Percentiles rank a stretch among this genome's conserved stretches.
Evolutionary conservation across 1,140 invertebrate species (phyloP).

Genomic region (Nylanderia fulva): DNA sequence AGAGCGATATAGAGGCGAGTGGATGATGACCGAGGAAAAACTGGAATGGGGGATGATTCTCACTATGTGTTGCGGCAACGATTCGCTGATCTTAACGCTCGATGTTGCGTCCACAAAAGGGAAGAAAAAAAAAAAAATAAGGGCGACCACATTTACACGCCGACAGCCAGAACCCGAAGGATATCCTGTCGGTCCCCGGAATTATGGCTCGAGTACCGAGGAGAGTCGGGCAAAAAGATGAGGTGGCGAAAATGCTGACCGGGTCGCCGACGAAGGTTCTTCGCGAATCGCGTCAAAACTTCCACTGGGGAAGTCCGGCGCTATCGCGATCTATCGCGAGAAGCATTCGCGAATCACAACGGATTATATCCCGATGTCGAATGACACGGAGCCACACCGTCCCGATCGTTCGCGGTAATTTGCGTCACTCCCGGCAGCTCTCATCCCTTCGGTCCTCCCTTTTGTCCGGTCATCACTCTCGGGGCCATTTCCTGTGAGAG

Average conservation of each 20-base stretch:
- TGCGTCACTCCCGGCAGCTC: neutral
- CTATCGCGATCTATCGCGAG: constrained; percentile 60
- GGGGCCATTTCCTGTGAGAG: constrained; percentile 18
- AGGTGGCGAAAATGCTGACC: constrained; percentile 58
- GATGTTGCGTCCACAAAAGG: neutral
- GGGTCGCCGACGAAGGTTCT: neutral
- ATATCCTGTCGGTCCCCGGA: constrained; percentile 23
- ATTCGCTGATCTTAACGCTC: constrained; percentile 1
- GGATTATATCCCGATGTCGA: constrained; percentile 62
- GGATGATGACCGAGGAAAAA: neutral
- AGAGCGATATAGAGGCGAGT: neutral
- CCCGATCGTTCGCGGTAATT: constrained; percentile 61
- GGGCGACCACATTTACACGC: neutral
- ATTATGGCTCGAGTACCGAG: constrained; percentile 47
- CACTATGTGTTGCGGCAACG: neutral
- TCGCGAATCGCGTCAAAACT: constrained; percentile 46
- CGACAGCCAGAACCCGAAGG: constrained; percentile 38
- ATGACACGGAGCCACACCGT: neutral
- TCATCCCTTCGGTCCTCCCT: neutral
- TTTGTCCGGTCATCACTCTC: neutral
- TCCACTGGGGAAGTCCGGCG: too few relatives aligned
- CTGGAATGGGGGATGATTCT: neutral
- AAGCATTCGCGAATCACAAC: constrained; percentile 61
- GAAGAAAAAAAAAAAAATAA: too few relatives aligned
- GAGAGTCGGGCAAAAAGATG: constrained; percentile 42